Evolutionary conservation across 2,797 vertebrate species (phyloP), one percentile per base, ranked within the genome.

Genomic region (Liparis tanakae): DNA sequence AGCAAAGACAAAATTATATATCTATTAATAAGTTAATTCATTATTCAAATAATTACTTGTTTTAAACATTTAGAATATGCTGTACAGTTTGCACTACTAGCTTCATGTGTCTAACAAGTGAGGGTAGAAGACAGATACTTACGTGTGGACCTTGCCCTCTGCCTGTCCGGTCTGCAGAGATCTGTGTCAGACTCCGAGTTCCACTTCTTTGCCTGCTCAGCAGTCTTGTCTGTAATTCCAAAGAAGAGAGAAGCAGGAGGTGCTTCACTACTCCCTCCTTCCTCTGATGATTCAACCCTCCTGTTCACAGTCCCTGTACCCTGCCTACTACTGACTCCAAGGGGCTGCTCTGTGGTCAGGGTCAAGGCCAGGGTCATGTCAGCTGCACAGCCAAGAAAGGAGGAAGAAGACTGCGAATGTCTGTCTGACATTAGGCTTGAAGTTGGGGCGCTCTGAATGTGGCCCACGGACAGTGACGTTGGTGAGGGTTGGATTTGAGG

Each of bases 231-330:
- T 94, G 96, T 93, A 94, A 97, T 94, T 94, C 96, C 96, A 96
- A 96, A 96, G 94, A 95, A 96, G 91, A 95, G 93, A 86, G 95
- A 92, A 95, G 95, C 96, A 96, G 95, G 96, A 96, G 95, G 96
- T 94, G 95, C 88, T 87, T 91, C 85, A 70, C 78, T 85, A 68
- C 85, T 90, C 93, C 92, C 92, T 96, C 96, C 96, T 97, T 97
- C 96, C 88, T 88, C 93, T 92, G 90, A 94, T 94, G 95, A 95
- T 90, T 92, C 93, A 93, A 94, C 94, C 92, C 94, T 94, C 94
- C 95, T 95, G 92, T 79, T 88, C 72, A 76, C 78, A 76, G 78
- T 88, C 77, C 70, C 70, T 70, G 25, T 37, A 50, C 62, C 39
- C 62, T 77, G 83, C 70, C 88, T 89, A 80, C 82, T 66, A 67